Evolutionary conservation across 2,797 vertebrate species (phyloP).

Genomic region (Mareca penelope): DNA sequence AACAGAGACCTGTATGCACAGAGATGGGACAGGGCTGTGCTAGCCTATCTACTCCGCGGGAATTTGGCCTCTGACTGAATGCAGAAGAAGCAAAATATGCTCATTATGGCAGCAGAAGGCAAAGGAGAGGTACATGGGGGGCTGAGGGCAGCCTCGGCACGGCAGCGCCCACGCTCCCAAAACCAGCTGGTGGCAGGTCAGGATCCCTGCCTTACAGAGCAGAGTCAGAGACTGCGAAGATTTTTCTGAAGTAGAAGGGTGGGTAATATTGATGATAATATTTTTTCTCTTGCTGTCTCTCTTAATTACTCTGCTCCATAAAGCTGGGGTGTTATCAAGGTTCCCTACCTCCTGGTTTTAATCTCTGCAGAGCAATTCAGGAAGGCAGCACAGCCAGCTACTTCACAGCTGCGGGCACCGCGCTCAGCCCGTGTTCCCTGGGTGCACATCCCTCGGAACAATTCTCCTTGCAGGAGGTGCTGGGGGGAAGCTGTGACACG

Average conservation of each 20-base stretch:
- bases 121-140: fast-evolving
- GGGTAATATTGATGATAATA: not conserved
- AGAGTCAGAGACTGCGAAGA: not conserved
- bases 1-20: not conserved
- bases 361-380: not conserved
- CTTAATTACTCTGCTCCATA: not conserved
- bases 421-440: not conserved
- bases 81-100: not conserved
- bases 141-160: fast-evolving
- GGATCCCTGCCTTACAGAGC: not conserved
- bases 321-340: not conserved
- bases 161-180: not conserved
- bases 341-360: not conserved
- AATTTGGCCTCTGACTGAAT: not conserved
- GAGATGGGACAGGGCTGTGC: not conserved
- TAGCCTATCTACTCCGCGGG: not conserved
- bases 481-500: not conserved
- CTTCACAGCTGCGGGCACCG: not conserved
- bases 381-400: not conserved
- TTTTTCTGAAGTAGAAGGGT: not conserved
- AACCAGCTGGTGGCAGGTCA: not conserved
- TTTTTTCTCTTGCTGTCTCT: not conserved
- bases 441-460: not conserved
- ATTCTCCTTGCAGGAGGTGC: not conserved
- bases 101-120: fast-evolving